These are phyloP conservation scores for Wiebesia pumilae DNA, from an alignment of 1,140 invertebrate genomes.

Conservation along the genomic window DNA sequence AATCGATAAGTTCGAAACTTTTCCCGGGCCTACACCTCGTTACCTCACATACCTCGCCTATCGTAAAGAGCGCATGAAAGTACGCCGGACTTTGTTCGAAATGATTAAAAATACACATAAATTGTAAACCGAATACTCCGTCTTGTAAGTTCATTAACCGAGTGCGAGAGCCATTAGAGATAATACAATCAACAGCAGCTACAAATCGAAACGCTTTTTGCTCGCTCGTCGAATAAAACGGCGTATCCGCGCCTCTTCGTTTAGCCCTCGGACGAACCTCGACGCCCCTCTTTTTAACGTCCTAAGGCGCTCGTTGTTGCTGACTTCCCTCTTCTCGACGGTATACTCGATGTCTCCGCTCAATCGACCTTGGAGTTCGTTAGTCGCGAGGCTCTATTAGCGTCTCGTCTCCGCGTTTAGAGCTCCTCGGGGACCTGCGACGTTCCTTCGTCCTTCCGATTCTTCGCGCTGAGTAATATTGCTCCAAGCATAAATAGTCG, in stretches of 20 bases:
- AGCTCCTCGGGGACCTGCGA: slow-evolving; percentile 5
- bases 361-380: slow-evolving; percentile 3
- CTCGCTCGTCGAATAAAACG: neutral
- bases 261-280: neutral
- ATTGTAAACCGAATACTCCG: neutral
- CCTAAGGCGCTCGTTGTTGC: neutral
- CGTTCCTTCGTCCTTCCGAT: neutral
- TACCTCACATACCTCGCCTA: no score
- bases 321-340: neutral
- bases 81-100: no score
- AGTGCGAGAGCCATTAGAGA: neutral
- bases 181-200: neutral
- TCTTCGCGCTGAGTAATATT: neutral
- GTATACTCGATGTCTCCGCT: neutral
- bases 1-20: no score
- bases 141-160: neutral
- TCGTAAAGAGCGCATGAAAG: no score
- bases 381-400: slow-evolving; percentile 7
- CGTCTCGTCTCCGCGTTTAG: neutral
- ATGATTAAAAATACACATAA: neutral
- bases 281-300: neutral
- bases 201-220: neutral
- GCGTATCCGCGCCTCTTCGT: neutral
- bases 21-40: no score
- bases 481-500: neutral